Evolutionary conservation across 2,113 vertebrate genomes (phyloP).

Genomic region (Strigops habroptila): DNA sequence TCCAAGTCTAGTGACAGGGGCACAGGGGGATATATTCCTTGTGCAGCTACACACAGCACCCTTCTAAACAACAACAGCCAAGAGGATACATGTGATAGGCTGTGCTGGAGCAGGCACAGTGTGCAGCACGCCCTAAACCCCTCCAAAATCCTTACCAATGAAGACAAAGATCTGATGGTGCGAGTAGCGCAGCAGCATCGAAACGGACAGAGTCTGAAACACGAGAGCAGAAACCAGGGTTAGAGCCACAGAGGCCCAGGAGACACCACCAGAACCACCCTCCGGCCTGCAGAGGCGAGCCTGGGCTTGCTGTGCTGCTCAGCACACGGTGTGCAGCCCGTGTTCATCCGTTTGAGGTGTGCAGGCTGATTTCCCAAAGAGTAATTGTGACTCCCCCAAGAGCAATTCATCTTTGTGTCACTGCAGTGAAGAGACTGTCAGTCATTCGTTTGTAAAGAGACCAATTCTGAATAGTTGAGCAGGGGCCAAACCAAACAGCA

Average conservation of each 20-base stretch:
- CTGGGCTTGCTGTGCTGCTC: not conserved
- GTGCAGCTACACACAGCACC: not conserved
- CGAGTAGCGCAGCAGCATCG: conserved; percentile 95
- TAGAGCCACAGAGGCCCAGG: not conserved
- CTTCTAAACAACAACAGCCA: not conserved
- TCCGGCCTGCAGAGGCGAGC: not conserved
- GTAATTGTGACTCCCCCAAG: not conserved
- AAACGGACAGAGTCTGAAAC: conserved; percentile 90
- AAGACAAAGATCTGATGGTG: conserved; percentile 99
- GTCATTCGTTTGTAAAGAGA: not conserved
- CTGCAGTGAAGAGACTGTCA: not conserved
- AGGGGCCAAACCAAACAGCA: not conserved
- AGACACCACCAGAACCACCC: not conserved
- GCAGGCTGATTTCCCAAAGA: not conserved
- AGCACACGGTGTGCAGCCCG: not conserved
- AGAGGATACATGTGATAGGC: accelerated
- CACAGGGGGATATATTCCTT: not conserved
- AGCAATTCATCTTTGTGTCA: not conserved
- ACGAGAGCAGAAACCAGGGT: not conserved
- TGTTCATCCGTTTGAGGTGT: not conserved
- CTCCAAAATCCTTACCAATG: conserved; percentile 82
- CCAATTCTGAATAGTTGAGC: not conserved
- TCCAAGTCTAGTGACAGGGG: accelerated
- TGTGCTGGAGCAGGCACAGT: not conserved
- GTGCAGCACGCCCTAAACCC: not conserved